A percentile compares a stretch with the other conserved stretches of the same genome.
These are phyloP conservation scores for Myripristis murdjan DNA, from an alignment of 2,797 vertebrate genomes.

Conservation along the genomic window DNA sequence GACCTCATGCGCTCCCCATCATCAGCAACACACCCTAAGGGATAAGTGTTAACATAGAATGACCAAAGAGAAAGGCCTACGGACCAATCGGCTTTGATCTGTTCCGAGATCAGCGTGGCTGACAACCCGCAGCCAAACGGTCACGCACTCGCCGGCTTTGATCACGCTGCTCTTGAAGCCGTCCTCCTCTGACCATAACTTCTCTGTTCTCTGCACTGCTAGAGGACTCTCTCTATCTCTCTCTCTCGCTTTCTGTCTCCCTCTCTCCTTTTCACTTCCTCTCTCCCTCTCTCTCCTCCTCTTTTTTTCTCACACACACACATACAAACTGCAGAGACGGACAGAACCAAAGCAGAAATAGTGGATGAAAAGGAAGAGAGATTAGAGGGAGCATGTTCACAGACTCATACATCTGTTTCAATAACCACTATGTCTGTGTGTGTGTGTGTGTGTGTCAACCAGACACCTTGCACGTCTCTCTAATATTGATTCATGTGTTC, in stretches of 20 bases:
- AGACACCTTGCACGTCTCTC: slow-evolving; percentile 28
- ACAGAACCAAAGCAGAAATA: slow-evolving; percentile 50
- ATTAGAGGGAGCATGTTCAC: slow-evolving; percentile 59
- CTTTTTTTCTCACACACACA: no score
- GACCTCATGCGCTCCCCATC: slow-evolving; percentile 68
- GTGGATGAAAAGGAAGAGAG: slow-evolving; percentile 42
- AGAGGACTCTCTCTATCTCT: slow-evolving; percentile 52
- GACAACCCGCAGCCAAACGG: slow-evolving; percentile 64
- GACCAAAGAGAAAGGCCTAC: slow-evolving; percentile 48
- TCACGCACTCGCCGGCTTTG: slow-evolving; percentile 66
- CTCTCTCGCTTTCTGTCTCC: slow-evolving; percentile 23
- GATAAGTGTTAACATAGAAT: slow-evolving; percentile 60
- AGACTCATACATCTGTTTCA: slow-evolving; percentile 50
- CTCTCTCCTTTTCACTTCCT: slow-evolving; percentile 17
- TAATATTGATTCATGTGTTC: slow-evolving; percentile 49
- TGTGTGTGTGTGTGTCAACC: slow-evolving; percentile 18
- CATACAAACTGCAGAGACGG: slow-evolving; percentile 47
- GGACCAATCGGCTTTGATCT: slow-evolving; percentile 67
- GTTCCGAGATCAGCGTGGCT: slow-evolving; percentile 59
- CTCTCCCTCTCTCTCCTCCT: background rate
- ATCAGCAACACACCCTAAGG: slow-evolving; percentile 63
- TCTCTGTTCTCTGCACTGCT: slow-evolving; percentile 52
- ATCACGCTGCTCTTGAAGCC: slow-evolving; percentile 63
- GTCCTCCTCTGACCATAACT: slow-evolving; percentile 51
- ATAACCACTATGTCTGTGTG: slow-evolving; percentile 19